Percentiles rank a stretch among this genome's conserved stretches.
These are phyloP conservation scores for Karalla daura DNA, from an alignment of 2,797 vertebrate species.

Conservation along the genomic window DNA sequence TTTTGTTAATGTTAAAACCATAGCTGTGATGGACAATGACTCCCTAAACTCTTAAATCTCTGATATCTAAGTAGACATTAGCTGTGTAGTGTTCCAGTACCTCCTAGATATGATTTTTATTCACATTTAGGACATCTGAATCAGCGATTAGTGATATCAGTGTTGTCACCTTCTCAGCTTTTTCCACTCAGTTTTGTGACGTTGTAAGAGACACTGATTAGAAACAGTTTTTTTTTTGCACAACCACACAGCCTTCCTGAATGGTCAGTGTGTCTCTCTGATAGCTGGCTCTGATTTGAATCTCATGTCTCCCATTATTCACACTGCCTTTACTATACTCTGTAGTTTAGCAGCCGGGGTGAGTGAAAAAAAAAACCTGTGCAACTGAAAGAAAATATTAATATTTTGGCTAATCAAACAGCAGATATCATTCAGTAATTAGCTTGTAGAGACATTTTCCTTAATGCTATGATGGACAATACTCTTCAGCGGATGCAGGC, in stretches of 20 bases:
- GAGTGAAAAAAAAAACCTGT: not conserved
- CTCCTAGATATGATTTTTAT: not conserved
- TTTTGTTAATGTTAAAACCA: conserved; percentile 45
- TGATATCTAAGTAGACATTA: conserved; percentile 25
- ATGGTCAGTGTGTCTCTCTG: conserved; percentile 6
- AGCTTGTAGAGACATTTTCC: no score
- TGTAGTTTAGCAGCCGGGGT: conserved; percentile 8
- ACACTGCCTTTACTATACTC: not conserved
- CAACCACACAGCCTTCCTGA: conserved; percentile 9
- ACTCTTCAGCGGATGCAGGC: no score
- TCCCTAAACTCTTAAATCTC: conserved; percentile 20
- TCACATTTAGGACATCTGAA: no score
- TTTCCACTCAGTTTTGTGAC: not conserved
- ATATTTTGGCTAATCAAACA: no score
- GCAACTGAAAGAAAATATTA: conserved; percentile 1
- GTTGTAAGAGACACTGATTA: not conserved
- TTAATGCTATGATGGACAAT: no score
- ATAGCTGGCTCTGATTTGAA: conserved; percentile 22
- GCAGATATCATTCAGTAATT: no score
- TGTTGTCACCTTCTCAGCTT: conserved; percentile 7
- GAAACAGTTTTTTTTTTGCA: not conserved
- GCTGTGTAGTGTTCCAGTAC: not conserved
- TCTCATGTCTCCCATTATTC: conserved; percentile 31
- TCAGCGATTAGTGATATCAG: no score
- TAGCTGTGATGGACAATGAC: conserved; percentile 38